Conservation (phyloP, 2,113 vertebrate species). For the Anarhynchus alexandrinus region DNA sequence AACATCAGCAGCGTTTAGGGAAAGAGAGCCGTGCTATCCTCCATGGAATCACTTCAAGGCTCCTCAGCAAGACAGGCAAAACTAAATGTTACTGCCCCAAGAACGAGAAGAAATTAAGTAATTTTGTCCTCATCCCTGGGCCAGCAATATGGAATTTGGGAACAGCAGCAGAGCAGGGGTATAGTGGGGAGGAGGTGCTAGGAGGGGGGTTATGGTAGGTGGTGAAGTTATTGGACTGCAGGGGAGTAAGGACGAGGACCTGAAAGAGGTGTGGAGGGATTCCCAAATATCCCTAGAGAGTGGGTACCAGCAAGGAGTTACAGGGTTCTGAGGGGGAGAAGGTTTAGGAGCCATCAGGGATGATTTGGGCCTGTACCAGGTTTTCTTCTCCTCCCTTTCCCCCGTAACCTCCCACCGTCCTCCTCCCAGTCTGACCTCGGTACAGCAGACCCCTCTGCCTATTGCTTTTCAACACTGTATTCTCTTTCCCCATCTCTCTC, state of each 20-base stretch:
- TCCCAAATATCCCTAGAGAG: neutral
- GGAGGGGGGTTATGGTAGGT: neutral
- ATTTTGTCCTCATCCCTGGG: neutral
- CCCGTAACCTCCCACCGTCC: neutral
- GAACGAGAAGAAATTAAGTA: neutral
- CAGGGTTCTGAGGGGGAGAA: neutral
- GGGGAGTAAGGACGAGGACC: neutral
- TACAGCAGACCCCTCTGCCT: neutral
- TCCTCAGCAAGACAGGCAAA: neutral
- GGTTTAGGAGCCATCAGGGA: neutral
- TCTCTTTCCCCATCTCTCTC: neutral
- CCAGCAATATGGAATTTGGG: neutral
- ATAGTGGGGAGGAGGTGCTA: neutral
- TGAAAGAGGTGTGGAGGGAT: neutral
- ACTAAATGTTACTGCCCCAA: neutral
- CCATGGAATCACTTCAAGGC: neutral
- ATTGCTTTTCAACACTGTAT: neutral
- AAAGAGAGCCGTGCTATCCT: neutral
- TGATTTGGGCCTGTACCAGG: rapidly evolving
- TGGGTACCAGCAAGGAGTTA: neutral
- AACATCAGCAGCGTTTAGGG: neutral
- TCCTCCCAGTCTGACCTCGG: neutral
- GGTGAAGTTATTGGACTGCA: neutral
- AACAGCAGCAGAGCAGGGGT: neutral
- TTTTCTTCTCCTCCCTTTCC: neutral